Evolutionary conservation across 1,140 invertebrate genomes (phyloP).

Genomic region (Drosophila kepulauana): DNA sequence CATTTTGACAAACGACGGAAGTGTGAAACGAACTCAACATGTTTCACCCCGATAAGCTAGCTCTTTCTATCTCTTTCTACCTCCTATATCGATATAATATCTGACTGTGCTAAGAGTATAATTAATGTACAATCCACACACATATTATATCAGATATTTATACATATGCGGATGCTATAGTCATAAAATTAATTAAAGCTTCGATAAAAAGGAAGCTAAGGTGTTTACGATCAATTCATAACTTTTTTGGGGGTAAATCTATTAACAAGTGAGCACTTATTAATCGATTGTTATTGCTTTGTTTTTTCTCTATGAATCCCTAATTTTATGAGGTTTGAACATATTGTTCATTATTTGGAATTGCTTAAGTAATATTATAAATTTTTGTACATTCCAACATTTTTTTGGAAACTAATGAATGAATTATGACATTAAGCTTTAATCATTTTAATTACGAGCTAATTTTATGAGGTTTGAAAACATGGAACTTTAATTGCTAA

Average conservation of each 20-base stretch:
- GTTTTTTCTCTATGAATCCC: background rate
- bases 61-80: too few relatives aligned
- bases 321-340: background rate
- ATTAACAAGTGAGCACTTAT: slow-evolving; percentile 8
- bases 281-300: slow-evolving; percentile 1
- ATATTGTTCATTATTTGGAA: too few relatives aligned
- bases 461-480: too few relatives aligned
- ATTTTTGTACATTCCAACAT: too few relatives aligned
- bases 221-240: background rate
- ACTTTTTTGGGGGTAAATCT: background rate
- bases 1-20: slow-evolving; percentile 37
- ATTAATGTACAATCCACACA: background rate
- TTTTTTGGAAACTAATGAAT: too few relatives aligned
- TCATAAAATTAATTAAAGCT: slow-evolving; percentile 18
- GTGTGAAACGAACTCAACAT: slow-evolving; percentile 17
- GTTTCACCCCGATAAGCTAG: slow-evolving; percentile 17
- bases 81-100: background rate
- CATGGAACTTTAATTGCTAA: too few relatives aligned
- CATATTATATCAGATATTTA: too few relatives aligned
- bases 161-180: background rate
- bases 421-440: too few relatives aligned
- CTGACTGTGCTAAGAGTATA: background rate
- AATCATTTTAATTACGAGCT: too few relatives aligned
- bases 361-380: too few relatives aligned
- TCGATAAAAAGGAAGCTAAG: background rate